Conservation (phyloP, 2,113 vertebrate genomes). For the Cynoglossus semilaevis region DNA sequence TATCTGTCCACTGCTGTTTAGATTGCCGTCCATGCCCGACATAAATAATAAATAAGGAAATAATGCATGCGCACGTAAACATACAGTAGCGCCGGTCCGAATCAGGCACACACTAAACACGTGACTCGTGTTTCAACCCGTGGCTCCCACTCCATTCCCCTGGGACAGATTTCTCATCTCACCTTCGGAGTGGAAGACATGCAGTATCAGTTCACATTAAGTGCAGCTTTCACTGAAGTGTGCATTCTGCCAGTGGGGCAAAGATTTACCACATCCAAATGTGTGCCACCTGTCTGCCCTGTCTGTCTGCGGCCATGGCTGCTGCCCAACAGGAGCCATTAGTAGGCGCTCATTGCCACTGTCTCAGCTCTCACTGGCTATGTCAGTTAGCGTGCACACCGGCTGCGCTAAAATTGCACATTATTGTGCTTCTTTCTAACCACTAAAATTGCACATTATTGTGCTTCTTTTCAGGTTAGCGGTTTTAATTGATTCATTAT, state of each 20-base stretch:
- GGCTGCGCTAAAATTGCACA: conserved; percentile 17
- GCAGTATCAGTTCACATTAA: conserved; percentile 54
- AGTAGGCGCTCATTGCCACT: conserved; percentile 27
- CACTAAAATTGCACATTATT: too few species aligned
- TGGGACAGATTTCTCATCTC: conserved; percentile 22
- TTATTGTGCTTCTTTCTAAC: background rate
- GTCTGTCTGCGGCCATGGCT: conserved; percentile 39
- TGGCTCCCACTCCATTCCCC: conserved; percentile 4
- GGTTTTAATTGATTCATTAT: background rate
- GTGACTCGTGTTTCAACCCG: conserved; percentile 1
- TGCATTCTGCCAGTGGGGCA: conserved; percentile 42
- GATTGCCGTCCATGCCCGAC: too few species aligned
- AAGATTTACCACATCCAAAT: conserved; percentile 55
- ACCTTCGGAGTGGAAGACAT: conserved; percentile 47
- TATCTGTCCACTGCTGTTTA: too few species aligned
- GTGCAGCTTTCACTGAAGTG: conserved; percentile 25
- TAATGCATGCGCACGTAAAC: background rate
- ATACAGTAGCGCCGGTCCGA: background rate
- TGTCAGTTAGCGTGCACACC: conserved; percentile 16
- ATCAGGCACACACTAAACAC: conserved; percentile 6
- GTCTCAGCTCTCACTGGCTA: conserved; percentile 28
- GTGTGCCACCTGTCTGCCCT: conserved; percentile 57
- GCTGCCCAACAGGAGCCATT: conserved; percentile 35
- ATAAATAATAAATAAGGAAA: too few species aligned
- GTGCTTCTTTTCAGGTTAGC: conserved; percentile 3